Evolutionary conservation across 2,888 invertebrate species (phyloP).

Genomic region (Endotricha flammealis): DNA sequence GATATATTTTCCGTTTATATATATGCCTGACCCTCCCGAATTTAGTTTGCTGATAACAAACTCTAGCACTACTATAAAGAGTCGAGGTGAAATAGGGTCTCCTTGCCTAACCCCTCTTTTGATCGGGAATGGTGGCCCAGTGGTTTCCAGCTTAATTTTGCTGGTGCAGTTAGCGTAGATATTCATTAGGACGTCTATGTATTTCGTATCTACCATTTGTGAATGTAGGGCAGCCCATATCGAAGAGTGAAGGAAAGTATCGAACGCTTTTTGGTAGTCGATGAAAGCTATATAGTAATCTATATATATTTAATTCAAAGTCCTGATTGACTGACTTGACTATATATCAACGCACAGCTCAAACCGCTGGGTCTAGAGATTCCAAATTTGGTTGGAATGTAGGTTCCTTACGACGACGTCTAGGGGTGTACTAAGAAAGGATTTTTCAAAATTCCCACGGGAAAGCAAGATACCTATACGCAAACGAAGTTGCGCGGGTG

Average conservation of each 20-base stretch:
- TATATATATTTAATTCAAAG: no score
- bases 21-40: conserved; percentile 11
- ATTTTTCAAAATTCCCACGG: no score
- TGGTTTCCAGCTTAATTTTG: conserved; percentile 13
- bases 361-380: no score
- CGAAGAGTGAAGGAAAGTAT: conserved; percentile 1
- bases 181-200: conserved; percentile 8
- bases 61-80: conserved; percentile 15
- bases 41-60: conserved; percentile 9
- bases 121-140: conserved; percentile 13
- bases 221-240: conserved; percentile 7
- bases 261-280: conserved; percentile 10
- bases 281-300: no score
- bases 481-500: no score
- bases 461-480: no score
- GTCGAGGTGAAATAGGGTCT: conserved; percentile 16
- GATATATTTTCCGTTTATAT: conserved; percentile 7
- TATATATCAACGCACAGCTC: no score
- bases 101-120: conserved; percentile 18
- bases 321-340: no score
- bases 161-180: conserved; percentile 6
- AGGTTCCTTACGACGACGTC: no score
- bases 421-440: no score
- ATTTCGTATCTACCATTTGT: conserved; percentile 10
- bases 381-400: no score